These are phyloP conservation scores for Arctia plantaginis DNA, from an alignment of 2,888 invertebrate genomes.

Conservation along the genomic window DNA sequence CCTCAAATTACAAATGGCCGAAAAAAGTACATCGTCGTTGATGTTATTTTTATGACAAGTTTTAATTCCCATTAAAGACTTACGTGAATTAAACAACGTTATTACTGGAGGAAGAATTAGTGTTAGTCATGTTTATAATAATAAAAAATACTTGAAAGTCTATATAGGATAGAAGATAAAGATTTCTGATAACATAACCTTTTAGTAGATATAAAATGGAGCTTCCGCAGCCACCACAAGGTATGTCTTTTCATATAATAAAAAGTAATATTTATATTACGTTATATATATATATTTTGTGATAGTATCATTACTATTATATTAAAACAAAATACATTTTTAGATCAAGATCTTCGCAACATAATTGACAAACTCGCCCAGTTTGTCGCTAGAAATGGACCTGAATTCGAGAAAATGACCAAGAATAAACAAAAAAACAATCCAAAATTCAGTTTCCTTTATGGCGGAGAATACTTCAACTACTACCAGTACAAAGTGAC, in stretches of 20 bases:
- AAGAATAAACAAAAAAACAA: slow-evolving; percentile 99
- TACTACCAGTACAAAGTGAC: slow-evolving; percentile 99
- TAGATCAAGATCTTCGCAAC: slow-evolving; percentile 97
- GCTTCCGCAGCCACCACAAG: slow-evolving; percentile 88
- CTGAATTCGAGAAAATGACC: slow-evolving; percentile 99
- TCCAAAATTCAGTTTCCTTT: slow-evolving; percentile 98
- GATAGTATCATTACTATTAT: background rate
- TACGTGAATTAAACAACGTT: slow-evolving; percentile 24
- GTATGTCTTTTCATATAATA: slow-evolving; percentile 63
- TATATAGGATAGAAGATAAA: slow-evolving; percentile 27
- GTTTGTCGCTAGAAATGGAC: slow-evolving; percentile 99
- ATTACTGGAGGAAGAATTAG: slow-evolving; percentile 15
- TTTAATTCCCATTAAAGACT: slow-evolving; percentile 26
- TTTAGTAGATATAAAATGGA: slow-evolving; percentile 76
- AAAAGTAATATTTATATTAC: background rate
- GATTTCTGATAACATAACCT: slow-evolving; percentile 67
- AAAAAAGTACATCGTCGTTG: slow-evolving; percentile 44
- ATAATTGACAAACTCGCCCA: slow-evolving; percentile 99
- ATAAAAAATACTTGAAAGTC: slow-evolving; percentile 21
- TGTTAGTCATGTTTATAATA: slow-evolving; percentile 34
- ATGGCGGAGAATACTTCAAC: slow-evolving; percentile 97
- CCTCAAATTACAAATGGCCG: slow-evolving; percentile 62
- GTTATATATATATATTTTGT: background rate
- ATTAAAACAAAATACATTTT: slow-evolving; percentile 51
- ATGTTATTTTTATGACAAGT: slow-evolving; percentile 41